These are phyloP conservation scores for Hymenopus coronatus DNA, from an alignment of 2,888 invertebrate species.

Conservation along the genomic window DNA sequence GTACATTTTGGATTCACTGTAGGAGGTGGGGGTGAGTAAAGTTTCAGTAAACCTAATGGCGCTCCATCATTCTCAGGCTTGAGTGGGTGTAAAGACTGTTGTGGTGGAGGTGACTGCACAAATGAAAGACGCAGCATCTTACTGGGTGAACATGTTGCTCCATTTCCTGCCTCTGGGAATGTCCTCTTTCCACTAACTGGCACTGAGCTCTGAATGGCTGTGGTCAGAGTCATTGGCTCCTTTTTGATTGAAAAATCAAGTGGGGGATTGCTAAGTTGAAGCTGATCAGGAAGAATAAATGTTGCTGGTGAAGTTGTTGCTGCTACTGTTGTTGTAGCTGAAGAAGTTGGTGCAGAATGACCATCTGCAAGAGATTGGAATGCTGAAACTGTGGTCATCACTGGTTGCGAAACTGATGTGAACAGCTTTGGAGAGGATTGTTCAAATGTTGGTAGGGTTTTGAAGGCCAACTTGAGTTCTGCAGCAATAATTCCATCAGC, in stretches of 20 bases:
- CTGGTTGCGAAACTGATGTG: neutral
- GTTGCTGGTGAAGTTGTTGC: neutral
- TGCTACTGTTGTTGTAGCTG: neutral
- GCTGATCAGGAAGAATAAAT: neutral
- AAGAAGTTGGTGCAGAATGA: neutral
- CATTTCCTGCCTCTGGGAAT: neutral
- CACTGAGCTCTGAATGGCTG: neutral
- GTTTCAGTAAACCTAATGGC: neutral
- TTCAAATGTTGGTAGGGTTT: neutral
- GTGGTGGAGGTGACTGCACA: neutral
- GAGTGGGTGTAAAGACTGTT: neutral
- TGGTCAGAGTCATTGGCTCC: neutral
- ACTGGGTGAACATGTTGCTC: neutral
- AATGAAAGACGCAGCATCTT: constrained; percentile 9
- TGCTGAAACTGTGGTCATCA: neutral
- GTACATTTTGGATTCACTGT: neutral
- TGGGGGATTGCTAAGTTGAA: neutral
- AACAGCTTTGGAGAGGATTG: neutral
- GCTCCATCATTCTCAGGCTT: neutral
- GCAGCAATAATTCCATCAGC: neutral
- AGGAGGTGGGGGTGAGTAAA: neutral
- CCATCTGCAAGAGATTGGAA: neutral
- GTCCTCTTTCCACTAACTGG: neutral
- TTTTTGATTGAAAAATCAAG: constrained; percentile 5
- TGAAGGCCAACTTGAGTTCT: constrained; percentile 3